Percentiles rank a stretch among this genome's conserved stretches.
Conservation (phyloP, 1,140 invertebrate genomes). For the Pseudomyrmex gracilis region DNA sequence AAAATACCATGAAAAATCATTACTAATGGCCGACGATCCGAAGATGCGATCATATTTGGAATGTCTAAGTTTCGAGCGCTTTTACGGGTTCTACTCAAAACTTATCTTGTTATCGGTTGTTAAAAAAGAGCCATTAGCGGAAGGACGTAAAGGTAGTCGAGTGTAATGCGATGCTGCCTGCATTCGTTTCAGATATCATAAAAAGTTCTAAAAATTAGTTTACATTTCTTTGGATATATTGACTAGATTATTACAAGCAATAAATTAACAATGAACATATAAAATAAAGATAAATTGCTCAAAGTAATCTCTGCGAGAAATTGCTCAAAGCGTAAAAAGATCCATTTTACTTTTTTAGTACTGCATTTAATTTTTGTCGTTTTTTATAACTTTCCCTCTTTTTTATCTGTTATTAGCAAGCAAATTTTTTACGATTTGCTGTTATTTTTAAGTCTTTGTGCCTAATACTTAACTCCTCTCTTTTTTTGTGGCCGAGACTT, state of each 20-base stretch:
- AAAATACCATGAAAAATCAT: constrained; percentile 70
- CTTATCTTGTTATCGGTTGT: constrained; percentile 62
- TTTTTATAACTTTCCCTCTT: background rate
- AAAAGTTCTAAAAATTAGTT: background rate
- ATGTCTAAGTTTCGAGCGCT: background rate
- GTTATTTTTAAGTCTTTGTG: background rate
- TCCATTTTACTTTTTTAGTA: background rate
- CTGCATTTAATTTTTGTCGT: constrained; percentile 8
- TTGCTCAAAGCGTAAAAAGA: too few species aligned
- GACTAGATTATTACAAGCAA: background rate
- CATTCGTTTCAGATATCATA: background rate
- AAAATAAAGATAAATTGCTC: background rate
- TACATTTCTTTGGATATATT: background rate
- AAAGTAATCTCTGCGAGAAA: too few species aligned
- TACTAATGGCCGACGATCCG: constrained; percentile 73
- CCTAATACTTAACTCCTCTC: background rate
- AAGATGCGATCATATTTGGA: constrained; percentile 45
- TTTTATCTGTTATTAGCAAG: background rate
- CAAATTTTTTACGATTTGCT: background rate
- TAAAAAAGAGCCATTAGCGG: constrained; percentile 63
- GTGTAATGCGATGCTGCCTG: background rate
- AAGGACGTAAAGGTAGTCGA: constrained; percentile 20
- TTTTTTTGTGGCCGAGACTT: constrained; percentile 6
- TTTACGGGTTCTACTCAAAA: constrained; percentile 66
- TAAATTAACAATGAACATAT: background rate